Evolutionary conservation across 2,888 invertebrate genomes (phyloP), one percentile per base, ranked within the genome.

Genomic region (Scaptomyza flava): DNA sequence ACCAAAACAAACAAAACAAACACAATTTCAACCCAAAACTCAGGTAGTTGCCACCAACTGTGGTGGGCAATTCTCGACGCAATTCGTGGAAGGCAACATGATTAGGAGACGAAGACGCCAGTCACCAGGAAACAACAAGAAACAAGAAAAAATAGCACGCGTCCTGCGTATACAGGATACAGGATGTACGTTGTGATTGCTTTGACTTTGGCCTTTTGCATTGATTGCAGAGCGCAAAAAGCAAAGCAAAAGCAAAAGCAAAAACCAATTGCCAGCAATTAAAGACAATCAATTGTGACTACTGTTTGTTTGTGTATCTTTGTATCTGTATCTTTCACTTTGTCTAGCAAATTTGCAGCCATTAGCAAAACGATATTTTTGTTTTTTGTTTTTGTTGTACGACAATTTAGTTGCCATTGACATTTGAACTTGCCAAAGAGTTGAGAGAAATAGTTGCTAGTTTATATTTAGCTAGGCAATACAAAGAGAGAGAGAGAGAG

Each of bases 341-440:
- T 59, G 42, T 60, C 30, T 64, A 45, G 85, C 79, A 47, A 82
- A 82, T 87, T 82, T 84, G 87, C 65, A 58, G 61, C 65, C 74
- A 82, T 82, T 84, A 82, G 87, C 76, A 78, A 68, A 68, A 46
- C 73, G 66, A 66, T 71, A 60, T 50, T 59, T 65, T 67, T 62
- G 48, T 9, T 66, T 42, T 66, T 42, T 23, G 3, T 30, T 20
- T 41, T 46, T 50, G 36, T 23, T 62, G 36, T 17, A 38, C 41
- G 60, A 48, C 82, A 73, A 86, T 79, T 87, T 68, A 81, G 58
- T 79, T 86, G 81, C 77, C 83, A 84, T 87, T 87, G 84, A 87
- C 84, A 83, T 87, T 87, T 84, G 87, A 84, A 87, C 84, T 79
- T 83, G 81, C 46, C 47, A 41, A 60, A 60, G 57, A 67, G 71